phyloP scores from a whole-genome alignment of 2,888 invertebrate species.

The Spodoptera exigua region DNA sequence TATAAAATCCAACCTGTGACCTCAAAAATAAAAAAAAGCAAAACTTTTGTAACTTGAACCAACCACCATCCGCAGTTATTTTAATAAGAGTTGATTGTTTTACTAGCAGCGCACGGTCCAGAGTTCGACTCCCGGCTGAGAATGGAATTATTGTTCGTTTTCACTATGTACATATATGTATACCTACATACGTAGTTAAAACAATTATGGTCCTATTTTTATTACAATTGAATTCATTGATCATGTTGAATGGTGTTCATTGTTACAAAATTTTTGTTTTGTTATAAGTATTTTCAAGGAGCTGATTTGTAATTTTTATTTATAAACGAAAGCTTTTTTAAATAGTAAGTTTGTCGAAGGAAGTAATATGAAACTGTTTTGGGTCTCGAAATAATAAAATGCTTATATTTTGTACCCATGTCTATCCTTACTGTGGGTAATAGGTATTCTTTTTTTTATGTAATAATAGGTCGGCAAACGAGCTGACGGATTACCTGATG shows the following conservation, averaged over 20 bases:
- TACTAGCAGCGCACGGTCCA: slow-evolving; percentile 58
- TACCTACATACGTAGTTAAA: too few species aligned
- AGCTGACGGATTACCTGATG: too few species aligned
- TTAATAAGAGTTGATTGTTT: slow-evolving; percentile 81
- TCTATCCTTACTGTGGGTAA: too few species aligned
- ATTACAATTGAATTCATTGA: slow-evolving; percentile 37
- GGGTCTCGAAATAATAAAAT: too few species aligned
- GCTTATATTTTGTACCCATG: too few species aligned
- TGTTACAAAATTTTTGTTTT: slow-evolving; percentile 20
- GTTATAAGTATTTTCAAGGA: slow-evolving; percentile 21
- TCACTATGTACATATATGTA: slow-evolving; percentile 25
- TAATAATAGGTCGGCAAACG: too few species aligned
- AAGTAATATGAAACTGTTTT: too few species aligned
- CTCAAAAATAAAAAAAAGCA: neutral
- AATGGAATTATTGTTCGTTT: slow-evolving; percentile 71
- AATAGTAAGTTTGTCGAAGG: too few species aligned
- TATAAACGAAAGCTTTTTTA: too few species aligned
- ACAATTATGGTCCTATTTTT: slow-evolving; percentile 62
- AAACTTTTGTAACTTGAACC: slow-evolving; percentile 57
- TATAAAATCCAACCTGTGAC: too few species aligned
- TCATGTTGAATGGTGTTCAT: slow-evolving; percentile 22
- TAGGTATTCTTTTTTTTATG: too few species aligned
- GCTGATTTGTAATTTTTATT: neutral
- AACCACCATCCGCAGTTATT: slow-evolving; percentile 62
- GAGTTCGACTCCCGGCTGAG: slow-evolving; percentile 66